Conservation (phyloP, 2,888 invertebrate species). For the Stenoptilia bipunctidactyla region DNA sequence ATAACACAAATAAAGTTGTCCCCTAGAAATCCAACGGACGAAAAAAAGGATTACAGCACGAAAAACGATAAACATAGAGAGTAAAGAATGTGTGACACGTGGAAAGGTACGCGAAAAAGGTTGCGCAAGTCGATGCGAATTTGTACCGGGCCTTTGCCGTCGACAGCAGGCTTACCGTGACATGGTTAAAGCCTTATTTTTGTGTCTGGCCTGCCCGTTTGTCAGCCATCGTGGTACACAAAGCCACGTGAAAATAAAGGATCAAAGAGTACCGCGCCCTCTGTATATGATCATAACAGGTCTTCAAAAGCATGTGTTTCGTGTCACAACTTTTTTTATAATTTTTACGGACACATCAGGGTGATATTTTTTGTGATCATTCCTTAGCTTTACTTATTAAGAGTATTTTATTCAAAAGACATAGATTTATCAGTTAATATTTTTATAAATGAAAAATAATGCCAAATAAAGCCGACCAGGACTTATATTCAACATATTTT, state of each 20-base stretch:
- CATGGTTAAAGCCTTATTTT: constrained; percentile 70
- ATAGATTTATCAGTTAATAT: too few relatives aligned
- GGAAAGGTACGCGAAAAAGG: constrained; percentile 32
- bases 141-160: constrained; percentile 67
- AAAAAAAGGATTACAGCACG: background rate
- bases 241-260: constrained; percentile 68
- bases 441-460: too few relatives aligned
- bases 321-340: constrained; percentile 9
- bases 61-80: constrained; percentile 7
- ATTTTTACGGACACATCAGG: background rate
- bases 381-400: too few relatives aligned
- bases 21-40: constrained; percentile 2
- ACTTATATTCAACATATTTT: too few relatives aligned
- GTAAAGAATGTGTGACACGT: constrained; percentile 19
- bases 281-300: constrained; percentile 35
- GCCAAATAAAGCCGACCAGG: too few relatives aligned
- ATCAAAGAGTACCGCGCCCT: constrained; percentile 57
- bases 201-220: constrained; percentile 65
- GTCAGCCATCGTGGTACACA: constrained; percentile 62
- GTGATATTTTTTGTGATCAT: too few relatives aligned
- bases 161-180: constrained; percentile 67
- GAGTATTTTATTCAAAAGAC: too few relatives aligned
- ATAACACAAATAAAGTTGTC: constrained; percentile 19
- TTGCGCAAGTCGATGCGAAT: constrained; percentile 57
- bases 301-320: constrained; percentile 12